A percentile compares a stretch with the other conserved stretches of the same genome.
Evolutionary conservation across 30 jellyfish, hydroid and myxozoan genomes (phyloP).

Genomic region (Phacellophora camtschatica): DNA sequence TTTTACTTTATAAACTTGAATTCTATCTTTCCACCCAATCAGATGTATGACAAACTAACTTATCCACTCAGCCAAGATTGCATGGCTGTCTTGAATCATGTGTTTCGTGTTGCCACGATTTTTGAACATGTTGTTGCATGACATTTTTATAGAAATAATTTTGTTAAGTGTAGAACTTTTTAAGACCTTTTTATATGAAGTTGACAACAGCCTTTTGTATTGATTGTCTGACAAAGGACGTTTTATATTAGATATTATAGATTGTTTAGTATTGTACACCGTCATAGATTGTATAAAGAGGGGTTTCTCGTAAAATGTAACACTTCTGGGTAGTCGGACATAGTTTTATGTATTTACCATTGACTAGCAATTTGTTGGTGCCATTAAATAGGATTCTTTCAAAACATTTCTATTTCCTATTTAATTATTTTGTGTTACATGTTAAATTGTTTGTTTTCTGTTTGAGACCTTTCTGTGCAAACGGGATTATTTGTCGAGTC

Average conservation of each 20-base stretch:
- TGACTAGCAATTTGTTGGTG: conserved; percentile 47
- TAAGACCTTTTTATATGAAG: conserved; percentile 46
- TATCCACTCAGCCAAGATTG: too few species aligned
- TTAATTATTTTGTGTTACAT: conserved; percentile 46
- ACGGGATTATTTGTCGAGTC: too few species aligned
- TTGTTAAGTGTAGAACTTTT: too few species aligned
- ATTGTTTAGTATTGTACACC: conserved; percentile 49
- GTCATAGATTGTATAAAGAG: conserved; percentile 62
- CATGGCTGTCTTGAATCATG: too few species aligned
- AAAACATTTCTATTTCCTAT: conserved; percentile 41
- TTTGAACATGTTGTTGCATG: too few species aligned
- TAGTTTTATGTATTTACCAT: conserved; percentile 38
- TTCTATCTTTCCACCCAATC: too few species aligned
- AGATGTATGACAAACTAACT: too few species aligned
- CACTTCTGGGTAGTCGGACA: conserved; percentile 62
- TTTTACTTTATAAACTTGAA: too few species aligned
- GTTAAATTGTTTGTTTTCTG: neutral
- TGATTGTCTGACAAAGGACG: conserved; percentile 43
- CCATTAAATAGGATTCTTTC: conserved; percentile 54
- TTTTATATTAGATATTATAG: conserved; percentile 53
- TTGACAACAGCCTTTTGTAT: conserved; percentile 11
- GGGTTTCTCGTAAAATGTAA: conserved; percentile 53
- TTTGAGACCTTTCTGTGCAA: neutral
- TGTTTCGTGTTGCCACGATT: too few species aligned
- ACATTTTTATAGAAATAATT: too few species aligned